Evolutionary conservation across 2,113 vertebrate species (phyloP).

Genomic region (Datnioides undecimradiatus): DNA sequence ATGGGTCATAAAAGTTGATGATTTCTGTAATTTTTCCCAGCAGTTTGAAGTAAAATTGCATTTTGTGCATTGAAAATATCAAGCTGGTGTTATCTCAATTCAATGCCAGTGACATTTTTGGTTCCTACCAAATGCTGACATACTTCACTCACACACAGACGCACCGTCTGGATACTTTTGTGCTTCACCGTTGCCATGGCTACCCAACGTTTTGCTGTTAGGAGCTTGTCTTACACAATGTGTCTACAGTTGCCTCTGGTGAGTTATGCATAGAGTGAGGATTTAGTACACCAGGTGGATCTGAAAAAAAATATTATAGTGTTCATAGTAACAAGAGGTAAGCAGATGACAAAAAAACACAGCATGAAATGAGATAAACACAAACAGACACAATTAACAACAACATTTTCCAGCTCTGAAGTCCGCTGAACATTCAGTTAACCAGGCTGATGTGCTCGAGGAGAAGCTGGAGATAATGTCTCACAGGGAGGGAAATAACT

Average conservation of each 20-base stretch:
- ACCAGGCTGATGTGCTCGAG: background rate
- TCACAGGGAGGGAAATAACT: background rate
- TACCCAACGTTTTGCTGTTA: background rate
- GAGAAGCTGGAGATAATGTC: background rate
- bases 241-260: background rate
- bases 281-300: background rate
- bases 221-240: background rate
- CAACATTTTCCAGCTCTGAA: background rate
- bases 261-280: background rate
- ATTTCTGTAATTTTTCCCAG: background rate
- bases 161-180: constrained; percentile 5
- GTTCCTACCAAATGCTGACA: background rate
- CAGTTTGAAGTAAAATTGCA: background rate
- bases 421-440: background rate
- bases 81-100: background rate
- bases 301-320: background rate
- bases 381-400: background rate
- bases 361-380: constrained; percentile 17
- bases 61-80: background rate
- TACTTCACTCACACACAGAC: background rate
- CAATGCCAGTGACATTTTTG: background rate
- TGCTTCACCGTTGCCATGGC: constrained; percentile 19
- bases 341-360: constrained; percentile 16
- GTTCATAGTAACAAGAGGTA: background rate
- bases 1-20: background rate